phyloP scores from a whole-genome alignment of 2,888 invertebrate genomes.

The Parnassius apollo region DNA sequence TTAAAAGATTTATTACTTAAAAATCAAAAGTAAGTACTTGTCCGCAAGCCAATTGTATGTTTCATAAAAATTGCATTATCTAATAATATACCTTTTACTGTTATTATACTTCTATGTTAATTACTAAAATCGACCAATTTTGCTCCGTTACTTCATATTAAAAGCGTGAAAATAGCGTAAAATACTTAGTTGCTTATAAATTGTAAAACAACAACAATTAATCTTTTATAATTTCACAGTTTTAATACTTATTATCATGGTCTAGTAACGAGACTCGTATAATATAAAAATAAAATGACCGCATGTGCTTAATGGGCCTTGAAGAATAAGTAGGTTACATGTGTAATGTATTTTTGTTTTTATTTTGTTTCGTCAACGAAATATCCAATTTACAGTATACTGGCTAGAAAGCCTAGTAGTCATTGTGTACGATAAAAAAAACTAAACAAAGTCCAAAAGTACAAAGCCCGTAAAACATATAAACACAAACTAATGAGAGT shows the following conservation, averaged over 20 bases:
- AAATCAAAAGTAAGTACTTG: constrained; percentile 32
- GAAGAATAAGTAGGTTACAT: too few species aligned
- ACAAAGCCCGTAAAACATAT: not conserved
- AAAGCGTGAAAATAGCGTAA: too few species aligned
- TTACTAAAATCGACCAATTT: constrained; percentile 11
- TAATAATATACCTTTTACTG: not conserved
- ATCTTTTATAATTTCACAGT: too few species aligned
- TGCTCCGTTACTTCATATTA: not conserved
- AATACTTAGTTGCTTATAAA: too few species aligned
- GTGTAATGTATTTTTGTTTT: too few species aligned
- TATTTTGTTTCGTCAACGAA: too few species aligned
- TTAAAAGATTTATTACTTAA: constrained; percentile 31
- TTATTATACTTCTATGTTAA: constrained; percentile 36
- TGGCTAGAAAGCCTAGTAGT: too few species aligned
- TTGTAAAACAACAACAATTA: too few species aligned
- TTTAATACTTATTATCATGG: not conserved
- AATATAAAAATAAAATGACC: too few species aligned
- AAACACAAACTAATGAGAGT: too few species aligned
- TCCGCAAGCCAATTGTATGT: constrained; percentile 18
- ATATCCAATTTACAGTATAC: too few species aligned
- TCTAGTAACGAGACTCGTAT: not conserved
- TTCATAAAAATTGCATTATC: constrained; percentile 23
- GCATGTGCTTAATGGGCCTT: not conserved
- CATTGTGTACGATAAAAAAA: not conserved
- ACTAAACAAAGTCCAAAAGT: not conserved